Conservation (phyloP, 1,140 invertebrate species). For the Meteorus sp. region DNA sequence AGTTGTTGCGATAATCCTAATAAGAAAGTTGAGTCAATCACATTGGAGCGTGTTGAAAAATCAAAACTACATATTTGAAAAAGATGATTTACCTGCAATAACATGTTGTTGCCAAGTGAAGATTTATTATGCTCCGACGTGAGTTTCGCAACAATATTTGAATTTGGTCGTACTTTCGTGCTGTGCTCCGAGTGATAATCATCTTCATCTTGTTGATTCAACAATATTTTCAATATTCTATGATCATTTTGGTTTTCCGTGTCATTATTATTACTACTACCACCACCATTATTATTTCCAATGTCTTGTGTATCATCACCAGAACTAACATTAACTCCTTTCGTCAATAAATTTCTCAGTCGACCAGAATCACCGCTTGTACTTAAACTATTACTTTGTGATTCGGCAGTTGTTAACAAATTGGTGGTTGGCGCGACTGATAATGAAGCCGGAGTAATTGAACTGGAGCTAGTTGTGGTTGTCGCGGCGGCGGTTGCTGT, state of each 20-base stretch:
- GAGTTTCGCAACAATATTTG: constrained; percentile 40
- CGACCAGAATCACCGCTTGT: constrained; percentile 64
- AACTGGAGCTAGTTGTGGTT: constrained; percentile 19
- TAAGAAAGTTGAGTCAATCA: constrained; percentile 1
- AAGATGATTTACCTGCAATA: constrained; percentile 66
- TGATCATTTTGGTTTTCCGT: constrained; percentile 58
- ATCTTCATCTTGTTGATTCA: constrained; percentile 83
- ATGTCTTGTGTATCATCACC: constrained; percentile 54
- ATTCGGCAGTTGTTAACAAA: constrained; percentile 11
- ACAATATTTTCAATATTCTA: constrained; percentile 73
- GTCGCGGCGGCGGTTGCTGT: constrained; percentile 19
- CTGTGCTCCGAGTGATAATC: constrained; percentile 58
- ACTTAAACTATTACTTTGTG: constrained; percentile 36
- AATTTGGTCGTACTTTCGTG: constrained; percentile 42
- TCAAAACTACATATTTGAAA: constrained; percentile 6
- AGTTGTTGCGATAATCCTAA: too few relatives aligned
- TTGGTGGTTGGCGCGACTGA: constrained; percentile 8
- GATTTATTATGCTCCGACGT: constrained; percentile 49
- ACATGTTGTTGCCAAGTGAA: constrained; percentile 68
- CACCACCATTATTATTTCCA: too few relatives aligned
- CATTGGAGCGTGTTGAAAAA: constrained; percentile 2
- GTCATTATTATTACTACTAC: too few relatives aligned
- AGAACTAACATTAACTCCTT: constrained; percentile 57
- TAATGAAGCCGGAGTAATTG: constrained; percentile 24
- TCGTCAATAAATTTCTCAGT: constrained; percentile 68